Conservation (phyloP, 1,140 invertebrate genomes). For the Diorhabda carinulata region DNA sequence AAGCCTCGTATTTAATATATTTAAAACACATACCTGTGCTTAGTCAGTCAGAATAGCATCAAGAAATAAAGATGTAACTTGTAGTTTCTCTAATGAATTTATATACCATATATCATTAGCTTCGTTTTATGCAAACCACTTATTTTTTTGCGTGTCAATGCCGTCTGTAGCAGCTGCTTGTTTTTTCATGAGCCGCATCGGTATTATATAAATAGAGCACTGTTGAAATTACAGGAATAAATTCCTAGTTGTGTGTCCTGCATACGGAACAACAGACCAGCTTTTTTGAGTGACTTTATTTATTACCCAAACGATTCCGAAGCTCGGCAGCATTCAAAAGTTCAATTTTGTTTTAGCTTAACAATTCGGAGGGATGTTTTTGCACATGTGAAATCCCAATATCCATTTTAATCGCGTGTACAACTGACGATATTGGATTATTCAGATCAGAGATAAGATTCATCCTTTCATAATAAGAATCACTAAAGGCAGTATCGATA, state of each 20-base stretch:
- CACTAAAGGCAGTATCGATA: neutral
- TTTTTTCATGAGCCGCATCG: no score
- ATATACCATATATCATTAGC: no score
- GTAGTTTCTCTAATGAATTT: no score
- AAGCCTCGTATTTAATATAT: no score
- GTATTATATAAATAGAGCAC: neutral
- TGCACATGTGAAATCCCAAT: conserved; percentile 8
- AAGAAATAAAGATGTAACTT: no score
- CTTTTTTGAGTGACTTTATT: conserved; percentile 9
- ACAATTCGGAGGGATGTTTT: conserved; percentile 5
- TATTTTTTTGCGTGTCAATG: no score
- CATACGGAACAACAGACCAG: conserved; percentile 4
- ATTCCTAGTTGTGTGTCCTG: conserved; percentile 12
- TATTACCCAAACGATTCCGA: neutral
- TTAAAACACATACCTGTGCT: no score
- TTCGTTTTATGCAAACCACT: no score
- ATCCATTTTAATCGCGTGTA: conserved; percentile 10
- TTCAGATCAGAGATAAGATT: neutral
- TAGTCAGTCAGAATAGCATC: no score
- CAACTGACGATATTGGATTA: conserved; percentile 2
- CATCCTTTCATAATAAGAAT: neutral
- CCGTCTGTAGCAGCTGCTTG: no score
- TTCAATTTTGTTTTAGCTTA: conserved; percentile 12
- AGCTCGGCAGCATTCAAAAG: conserved; percentile 6
- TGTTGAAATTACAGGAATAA: conserved; percentile 12